Evolutionary conservation across 2,888 invertebrate species (phyloP), one percentile per base, ranked within the genome.

Genomic region (Theodoxus fluviatilis): DNA sequence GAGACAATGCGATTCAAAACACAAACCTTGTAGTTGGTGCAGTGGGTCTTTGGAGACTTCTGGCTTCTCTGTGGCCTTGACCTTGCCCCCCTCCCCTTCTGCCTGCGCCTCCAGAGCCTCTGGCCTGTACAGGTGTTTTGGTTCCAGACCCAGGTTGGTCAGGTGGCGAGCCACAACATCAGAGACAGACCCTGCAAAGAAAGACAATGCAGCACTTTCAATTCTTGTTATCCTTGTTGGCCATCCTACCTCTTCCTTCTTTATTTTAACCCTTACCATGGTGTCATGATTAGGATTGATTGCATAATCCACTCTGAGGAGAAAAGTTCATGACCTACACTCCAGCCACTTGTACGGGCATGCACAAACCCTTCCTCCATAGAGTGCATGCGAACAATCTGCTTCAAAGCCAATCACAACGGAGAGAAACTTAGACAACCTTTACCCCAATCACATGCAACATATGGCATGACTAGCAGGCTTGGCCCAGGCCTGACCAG

Each of bases 131-230:
- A 82, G 71, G n/a, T 80, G 78, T 52, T 78, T 72, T 12, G 82
- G 81, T 38, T 76, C 77, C 49, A 81, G 75, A 6, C 74, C 75
- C 33, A 76, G 77, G 28, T 91, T 90, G 67, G 92, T 92, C 31
- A 96, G 89, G 94, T 96, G 96, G 83, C 93, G 93, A 0, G 95
- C 93, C 57, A 95, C 93, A 68, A 95, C 88, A 86, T 96, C 96
- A 0, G 94, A 93, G 9, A 96, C 92, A n/a, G 94, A 93, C 43
- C 96, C 95, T 89, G 90, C 12, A 73, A 90, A 1, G 92, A 59
- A 35, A 40, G 38, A 67, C 0, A 52, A 12, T 55, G 49, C n/a
- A n/a, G n/a, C n/a, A n/a, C n/a, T n/a, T n/a, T n/a, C n/a, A n/a
- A n/a, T n/a, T n/a, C n/a, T n/a, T n/a, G n/a, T n/a, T n/a, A n/a